Conservation (phyloP, 2,797 vertebrate species). For the Coccyzus lansbergi region DNA sequence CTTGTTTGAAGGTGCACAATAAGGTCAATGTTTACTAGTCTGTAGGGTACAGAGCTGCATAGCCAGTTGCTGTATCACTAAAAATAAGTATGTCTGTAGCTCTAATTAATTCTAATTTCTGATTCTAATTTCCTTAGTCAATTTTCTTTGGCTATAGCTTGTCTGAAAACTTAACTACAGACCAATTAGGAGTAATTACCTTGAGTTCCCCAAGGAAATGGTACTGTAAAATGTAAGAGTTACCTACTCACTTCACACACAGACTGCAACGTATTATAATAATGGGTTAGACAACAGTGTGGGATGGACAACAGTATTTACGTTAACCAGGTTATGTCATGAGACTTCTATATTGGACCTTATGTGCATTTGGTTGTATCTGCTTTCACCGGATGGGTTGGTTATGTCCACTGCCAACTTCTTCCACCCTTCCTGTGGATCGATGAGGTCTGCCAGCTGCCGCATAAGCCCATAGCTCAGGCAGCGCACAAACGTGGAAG, state of each 20-base stretch:
- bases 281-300: fast-evolving
- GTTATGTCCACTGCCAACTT: conserved; percentile 83
- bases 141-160: not conserved
- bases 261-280: not conserved
- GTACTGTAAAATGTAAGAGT: not conserved
- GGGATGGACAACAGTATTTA: not conserved
- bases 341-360: conserved; percentile 71
- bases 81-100: not conserved
- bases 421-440: conserved; percentile 91
- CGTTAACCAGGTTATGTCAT: fast-evolving
- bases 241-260: too few species aligned
- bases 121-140: not conserved
- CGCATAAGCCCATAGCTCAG: conserved; percentile 79
- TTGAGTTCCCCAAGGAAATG: not conserved
- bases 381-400: conserved; percentile 81
- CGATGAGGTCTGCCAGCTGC: conserved; percentile 85
- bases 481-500: conserved; percentile 84
- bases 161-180: not conserved
- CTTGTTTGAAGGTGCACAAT: not conserved
- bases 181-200: not conserved
- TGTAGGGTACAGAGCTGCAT: not conserved
- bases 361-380: conserved; percentile 89
- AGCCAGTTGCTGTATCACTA: not conserved
- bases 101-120: not conserved
- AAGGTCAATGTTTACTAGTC: not conserved